Conservation (phyloP, 2,113 vertebrate species). For the Colinus virginianus region DNA sequence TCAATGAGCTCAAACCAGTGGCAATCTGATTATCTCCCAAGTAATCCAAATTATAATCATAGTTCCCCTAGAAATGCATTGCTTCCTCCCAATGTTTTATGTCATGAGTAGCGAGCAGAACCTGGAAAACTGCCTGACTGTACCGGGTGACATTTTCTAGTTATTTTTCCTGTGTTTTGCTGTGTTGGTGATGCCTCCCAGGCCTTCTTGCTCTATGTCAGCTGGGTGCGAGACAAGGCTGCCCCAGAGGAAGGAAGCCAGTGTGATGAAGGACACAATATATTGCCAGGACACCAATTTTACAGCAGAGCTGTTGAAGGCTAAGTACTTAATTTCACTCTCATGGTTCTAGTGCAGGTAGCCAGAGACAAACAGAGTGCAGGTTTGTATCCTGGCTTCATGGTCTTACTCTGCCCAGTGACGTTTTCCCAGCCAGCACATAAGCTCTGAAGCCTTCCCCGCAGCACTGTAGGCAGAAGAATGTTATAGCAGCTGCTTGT, state of each 20-base stretch:
- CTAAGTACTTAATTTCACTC: background rate
- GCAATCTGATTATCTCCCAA: conserved; percentile 38
- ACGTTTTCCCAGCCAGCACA: background rate
- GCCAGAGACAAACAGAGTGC: accelerated
- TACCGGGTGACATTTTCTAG: background rate
- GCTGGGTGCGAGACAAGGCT: accelerated
- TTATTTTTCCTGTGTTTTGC: background rate
- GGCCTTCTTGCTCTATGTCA: background rate
- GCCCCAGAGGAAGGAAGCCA: background rate
- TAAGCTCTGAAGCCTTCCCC: background rate
- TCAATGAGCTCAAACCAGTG: conserved; percentile 71
- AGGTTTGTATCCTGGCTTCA: background rate
- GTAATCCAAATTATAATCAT: conserved; percentile 37
- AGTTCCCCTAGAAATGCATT: background rate
- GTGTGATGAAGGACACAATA: background rate
- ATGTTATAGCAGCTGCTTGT: background rate
- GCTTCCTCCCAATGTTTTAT: background rate
- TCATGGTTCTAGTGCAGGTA: background rate
- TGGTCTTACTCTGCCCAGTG: background rate
- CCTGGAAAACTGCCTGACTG: background rate
- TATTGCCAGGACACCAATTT: background rate
- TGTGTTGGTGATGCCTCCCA: accelerated
- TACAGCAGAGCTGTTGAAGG: background rate
- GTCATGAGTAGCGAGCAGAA: background rate
- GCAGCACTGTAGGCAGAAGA: background rate